Evolutionary conservation across 2,113 vertebrate genomes (phyloP), one percentile per base, ranked within the genome.

Genomic region (Rhinoderma darwinii): DNA sequence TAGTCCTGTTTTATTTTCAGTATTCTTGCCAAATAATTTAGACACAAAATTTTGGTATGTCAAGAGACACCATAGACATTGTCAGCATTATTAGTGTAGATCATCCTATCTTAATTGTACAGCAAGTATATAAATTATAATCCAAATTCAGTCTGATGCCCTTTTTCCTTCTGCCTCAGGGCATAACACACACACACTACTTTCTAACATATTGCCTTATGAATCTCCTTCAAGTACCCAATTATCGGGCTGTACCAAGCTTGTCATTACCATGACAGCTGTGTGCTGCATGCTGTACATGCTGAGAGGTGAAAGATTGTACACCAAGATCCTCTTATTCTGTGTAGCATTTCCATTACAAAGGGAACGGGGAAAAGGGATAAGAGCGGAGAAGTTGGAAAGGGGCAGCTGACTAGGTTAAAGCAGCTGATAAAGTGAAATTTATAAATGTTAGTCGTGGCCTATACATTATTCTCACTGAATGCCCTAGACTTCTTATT

Each of bases 221-320:
- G 94, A 94, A 94, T 96, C 94, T 95, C 93, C 92, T 91, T 92
- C 91, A 92, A 94, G 91, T 92, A 93, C 91, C 93, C 94, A 95
- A 95, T 95, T 95, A 95, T 92, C 93, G 86, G 20, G 83, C 89
- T 83, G 89, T 88, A 89, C 88, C 88, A 88, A 88, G 82, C 90
- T 88, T 89, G 92, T 94, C 94, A 93, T 91, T 78, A 88, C 89
- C 89, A 89, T 91, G 94, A 94, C 94, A 94, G 93, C 92, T 89
- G 88, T 15, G 72, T 87, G 90, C 87, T 61, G 83, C 27, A 74
- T 0, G 74, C 89, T 86, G 88, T 88, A 88, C 88, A 30, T 1
- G 84, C 91, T 92, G 91, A 92, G 91, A 92, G 90, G 93, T 94
- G 93, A 92, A 91, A 92, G 94, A 92, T 81, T 22, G 89, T 85